phyloP scores from a whole-genome alignment of 2,113 vertebrate genomes.

The Cathartes aura region DNA sequence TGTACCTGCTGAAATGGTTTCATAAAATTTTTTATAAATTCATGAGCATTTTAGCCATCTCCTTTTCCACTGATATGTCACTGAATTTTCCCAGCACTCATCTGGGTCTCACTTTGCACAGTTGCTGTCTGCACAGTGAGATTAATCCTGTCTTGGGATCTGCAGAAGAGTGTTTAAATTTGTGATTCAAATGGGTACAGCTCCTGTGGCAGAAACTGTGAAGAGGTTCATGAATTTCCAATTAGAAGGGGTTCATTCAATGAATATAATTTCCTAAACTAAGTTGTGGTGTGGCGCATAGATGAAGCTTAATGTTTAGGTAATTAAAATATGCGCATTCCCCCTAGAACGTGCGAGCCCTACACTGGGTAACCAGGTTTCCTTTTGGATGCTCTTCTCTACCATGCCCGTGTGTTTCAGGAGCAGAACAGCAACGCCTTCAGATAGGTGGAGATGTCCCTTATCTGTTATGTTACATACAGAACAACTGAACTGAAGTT shows the following conservation, averaged over 20 bases:
- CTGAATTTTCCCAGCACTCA: background rate
- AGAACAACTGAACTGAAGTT: background rate
- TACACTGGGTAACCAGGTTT: background rate
- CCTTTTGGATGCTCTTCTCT: background rate
- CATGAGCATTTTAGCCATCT: background rate
- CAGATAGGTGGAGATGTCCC: background rate
- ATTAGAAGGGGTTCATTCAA: slow-evolving; percentile 1
- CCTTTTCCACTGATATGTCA: background rate
- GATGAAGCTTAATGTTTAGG: background rate
- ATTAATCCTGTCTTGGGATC: background rate
- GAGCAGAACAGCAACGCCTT: background rate
- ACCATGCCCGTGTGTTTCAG: background rate
- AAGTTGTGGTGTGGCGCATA: background rate
- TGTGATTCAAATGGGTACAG: slow-evolving; percentile 6
- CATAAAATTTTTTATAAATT: background rate
- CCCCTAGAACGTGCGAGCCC: background rate
- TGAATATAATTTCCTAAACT: slow-evolving; percentile 19
- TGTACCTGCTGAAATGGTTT: background rate
- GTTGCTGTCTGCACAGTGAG: background rate
- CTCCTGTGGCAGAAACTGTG: slow-evolving; percentile 13
- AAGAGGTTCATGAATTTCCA: slow-evolving; percentile 14
- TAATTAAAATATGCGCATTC: background rate
- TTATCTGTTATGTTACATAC: background rate
- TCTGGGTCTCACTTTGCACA: background rate
- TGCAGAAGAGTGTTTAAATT: slow-evolving; percentile 13